Evolutionary conservation across 2,113 vertebrate species (phyloP), one percentile per base, ranked within the genome.

Genomic region (Ammodytes marinus): DNA sequence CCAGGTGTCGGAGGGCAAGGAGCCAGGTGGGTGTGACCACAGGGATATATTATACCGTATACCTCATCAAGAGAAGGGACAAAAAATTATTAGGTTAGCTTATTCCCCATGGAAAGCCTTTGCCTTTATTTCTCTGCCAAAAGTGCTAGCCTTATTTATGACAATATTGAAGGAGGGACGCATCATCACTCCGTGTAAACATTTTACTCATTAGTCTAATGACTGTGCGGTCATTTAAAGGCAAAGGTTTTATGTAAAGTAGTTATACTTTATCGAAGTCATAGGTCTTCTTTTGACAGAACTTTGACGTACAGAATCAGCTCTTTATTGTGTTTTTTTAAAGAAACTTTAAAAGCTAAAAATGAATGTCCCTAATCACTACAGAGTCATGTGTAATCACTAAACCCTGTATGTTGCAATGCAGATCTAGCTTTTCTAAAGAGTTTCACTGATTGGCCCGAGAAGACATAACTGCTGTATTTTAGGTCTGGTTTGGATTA

Each of bases 1-100:
- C 70, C 60, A 91, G 0, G 87, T 96, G 66, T 61, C 90, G 2
- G 95, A 96, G 90, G 93, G 95, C 79, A 94, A 91, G 15, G 95
- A 96, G 84, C 79, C 95, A 91, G 95, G 95, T 96, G 79, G 64
- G 91, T 79, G 13, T 37, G 27, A 27, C 53, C 13, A 49, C 69
- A 17, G 8, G 47, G 12, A 39, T 43, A 4, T n/a, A 57, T 45
- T n/a, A 19, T 5, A 39, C 1, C 50, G 19, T 13, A 54, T 54
- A 27, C 27, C 27, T 27, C 27, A 27, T 27, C 27, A 27, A 27
- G 27, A 27, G 27, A 27, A 27, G n/a, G 40, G 11, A 49, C 10
- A 55, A 9, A 47, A 27, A 37, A 19, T 60, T 27, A 27, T 27
- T 27, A 27, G 27, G 39, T 37, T 52, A 12, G 43, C 42, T 60